These are phyloP conservation scores for Halcyon senegalensis DNA, from an alignment of 2,113 vertebrate genomes.

Conservation along the genomic window DNA sequence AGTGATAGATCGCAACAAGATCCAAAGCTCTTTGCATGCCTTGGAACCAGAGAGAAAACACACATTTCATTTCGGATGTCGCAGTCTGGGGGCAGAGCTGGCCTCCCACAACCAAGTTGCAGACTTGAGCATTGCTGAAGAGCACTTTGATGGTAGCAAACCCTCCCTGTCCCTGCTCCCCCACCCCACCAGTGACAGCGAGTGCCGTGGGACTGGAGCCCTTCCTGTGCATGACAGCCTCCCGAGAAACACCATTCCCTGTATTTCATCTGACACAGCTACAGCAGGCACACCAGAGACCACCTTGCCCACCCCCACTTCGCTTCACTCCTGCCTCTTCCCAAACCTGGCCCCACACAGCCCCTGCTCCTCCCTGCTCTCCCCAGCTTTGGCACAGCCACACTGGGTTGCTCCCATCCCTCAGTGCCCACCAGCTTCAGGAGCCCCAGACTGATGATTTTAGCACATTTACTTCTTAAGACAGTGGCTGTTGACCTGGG, in stretches of 20 bases:
- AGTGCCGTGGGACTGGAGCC: neutral
- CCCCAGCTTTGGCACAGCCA: neutral
- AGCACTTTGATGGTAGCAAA: neutral
- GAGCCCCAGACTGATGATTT: neutral
- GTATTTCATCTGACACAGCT: neutral
- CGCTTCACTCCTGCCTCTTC: neutral
- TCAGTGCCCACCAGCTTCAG: neutral
- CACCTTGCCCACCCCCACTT: neutral
- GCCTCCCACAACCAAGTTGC: neutral
- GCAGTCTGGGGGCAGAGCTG: neutral
- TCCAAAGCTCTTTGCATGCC: constrained; percentile 32
- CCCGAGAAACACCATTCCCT: accelerated
- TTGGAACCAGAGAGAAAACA: neutral
- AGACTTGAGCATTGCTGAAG: neutral
- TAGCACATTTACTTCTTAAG: neutral
- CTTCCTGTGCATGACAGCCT: neutral
- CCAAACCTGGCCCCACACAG: neutral
- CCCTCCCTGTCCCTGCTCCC: neutral
- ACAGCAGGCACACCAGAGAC: neutral
- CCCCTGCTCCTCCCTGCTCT: accelerated
- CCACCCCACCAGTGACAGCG: neutral
- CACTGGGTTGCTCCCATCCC: neutral
- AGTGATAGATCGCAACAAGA: constrained; percentile 30
- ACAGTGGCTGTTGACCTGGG: neutral
- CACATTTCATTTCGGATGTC: neutral